Evolutionary conservation across 1,140 invertebrate genomes (phyloP).

Genomic region (Melanaphis sacchari): DNA sequence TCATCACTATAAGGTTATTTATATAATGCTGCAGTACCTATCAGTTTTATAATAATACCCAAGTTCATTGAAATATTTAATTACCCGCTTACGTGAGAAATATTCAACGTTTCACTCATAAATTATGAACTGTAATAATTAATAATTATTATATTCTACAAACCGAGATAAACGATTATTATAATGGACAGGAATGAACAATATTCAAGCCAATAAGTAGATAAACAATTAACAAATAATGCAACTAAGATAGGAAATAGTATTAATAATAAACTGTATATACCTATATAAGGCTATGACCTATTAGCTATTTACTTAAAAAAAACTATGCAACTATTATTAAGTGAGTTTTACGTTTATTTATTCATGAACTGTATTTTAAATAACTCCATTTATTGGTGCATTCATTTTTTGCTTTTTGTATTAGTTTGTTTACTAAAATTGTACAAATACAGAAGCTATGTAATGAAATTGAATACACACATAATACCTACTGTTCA

Average conservation of each 20-base stretch:
- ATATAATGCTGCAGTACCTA: not conserved
- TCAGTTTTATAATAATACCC: not conserved
- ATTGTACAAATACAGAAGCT: not conserved
- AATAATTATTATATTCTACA: not conserved
- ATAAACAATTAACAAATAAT: not conserved
- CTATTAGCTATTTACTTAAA: not conserved
- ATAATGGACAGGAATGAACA: not conserved
- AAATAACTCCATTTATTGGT: not conserved
- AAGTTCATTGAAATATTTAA: not conserved
- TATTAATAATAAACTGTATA: not conserved
- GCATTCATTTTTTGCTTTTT: not conserved
- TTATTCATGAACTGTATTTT: not conserved
- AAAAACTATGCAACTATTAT: not conserved
- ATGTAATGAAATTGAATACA: not conserved
- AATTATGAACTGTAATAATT: not conserved
- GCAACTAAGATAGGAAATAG: not conserved
- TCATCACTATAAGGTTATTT: not conserved
- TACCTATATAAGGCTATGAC: not conserved
- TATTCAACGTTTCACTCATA: not conserved
- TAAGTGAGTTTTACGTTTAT: not conserved
- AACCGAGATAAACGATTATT: not conserved
- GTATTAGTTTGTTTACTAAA: not conserved
- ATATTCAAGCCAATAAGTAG: not conserved
- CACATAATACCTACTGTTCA: not conserved
- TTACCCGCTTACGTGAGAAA: not conserved